Base-by-base conservation (phyloP, 1,140 invertebrate species). In the Augochlora pura region DNA sequence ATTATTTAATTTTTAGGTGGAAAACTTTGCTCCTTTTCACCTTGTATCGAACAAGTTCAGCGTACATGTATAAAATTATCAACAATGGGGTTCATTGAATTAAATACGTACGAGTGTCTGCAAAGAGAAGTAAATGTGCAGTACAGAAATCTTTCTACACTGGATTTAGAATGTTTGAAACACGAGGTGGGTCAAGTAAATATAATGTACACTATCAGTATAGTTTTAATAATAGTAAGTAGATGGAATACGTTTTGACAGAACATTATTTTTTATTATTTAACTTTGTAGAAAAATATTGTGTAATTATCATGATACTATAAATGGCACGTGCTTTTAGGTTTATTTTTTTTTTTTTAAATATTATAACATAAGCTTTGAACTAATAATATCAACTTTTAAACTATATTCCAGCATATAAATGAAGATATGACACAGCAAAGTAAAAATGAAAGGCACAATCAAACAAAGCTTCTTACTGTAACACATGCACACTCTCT, bases 31-130 rank as follows among this genome's bases (percentile, higher is more conserved):
- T 98, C 98, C 0, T 99, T 99, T 93, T 99, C 98, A 4, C 99
- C 99, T 0, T 99, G 99, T 90, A 99, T 99, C 83, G 98, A 99
- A 93, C 99, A 99, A 95, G 98, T 99, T 1, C 98, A 99, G 93
- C 95, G 96, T 84, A 98, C 97, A 8, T 97, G 96, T 92, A 87
- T 94, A 65, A 95, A 94, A 67, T 93, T 99, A 52, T 90, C 93
- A 65, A 93, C 95, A 65, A 89, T 94, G 59, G 96, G 97, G 12
- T 99, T 99, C 89, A 94, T 96, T 67, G 97, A 98, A 84, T 94
- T 99, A 46, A 94, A 95, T 82, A 99, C 98, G 1, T 94, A 97
- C 89, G 98, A 99, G 92, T 97, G 98, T 90, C 93, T 99, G 65
- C 96, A 98, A 90, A 95, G 96, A 64, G 96, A 98, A 88, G 94